Conservation (phyloP, 2,113 vertebrate genomes). For the Centropus bengalensis region DNA sequence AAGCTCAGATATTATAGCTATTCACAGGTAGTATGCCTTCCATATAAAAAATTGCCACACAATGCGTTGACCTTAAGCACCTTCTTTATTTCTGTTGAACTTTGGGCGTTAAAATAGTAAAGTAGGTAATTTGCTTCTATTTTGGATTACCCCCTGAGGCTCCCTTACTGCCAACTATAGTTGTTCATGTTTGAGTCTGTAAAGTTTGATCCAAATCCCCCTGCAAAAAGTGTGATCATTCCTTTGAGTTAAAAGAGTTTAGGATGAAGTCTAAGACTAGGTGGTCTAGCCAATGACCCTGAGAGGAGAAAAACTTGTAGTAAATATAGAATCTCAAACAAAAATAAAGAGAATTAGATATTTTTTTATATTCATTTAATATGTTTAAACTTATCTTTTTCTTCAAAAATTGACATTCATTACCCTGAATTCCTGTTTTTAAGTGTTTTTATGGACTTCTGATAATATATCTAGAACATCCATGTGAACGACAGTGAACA, state of each 20-base stretch:
- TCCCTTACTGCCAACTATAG: neutral
- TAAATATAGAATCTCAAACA: neutral
- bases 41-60: neutral
- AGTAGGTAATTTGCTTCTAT: neutral
- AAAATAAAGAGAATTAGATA: neutral
- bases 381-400: neutral
- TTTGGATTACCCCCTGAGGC: neutral
- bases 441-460: conserved; percentile 2
- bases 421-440: conserved; percentile 29
- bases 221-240: neutral
- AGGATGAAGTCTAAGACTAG: neutral
- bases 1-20: neutral
- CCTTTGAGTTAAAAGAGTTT: neutral
- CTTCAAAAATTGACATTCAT: neutral
- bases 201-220: neutral
- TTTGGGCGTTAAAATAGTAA: neutral
- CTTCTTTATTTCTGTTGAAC: neutral
- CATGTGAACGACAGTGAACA: neutral
- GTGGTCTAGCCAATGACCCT: neutral
- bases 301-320: neutral
- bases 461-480: conserved; percentile 16
- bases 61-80: neutral
- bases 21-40: neutral
- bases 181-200: neutral
- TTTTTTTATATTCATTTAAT: neutral